A percentile compares a stretch with the other conserved stretches of the same genome.
Evolutionary conservation across 2,888 invertebrate genomes (phyloP).

Genomic region (Prosapia bicincta): DNA sequence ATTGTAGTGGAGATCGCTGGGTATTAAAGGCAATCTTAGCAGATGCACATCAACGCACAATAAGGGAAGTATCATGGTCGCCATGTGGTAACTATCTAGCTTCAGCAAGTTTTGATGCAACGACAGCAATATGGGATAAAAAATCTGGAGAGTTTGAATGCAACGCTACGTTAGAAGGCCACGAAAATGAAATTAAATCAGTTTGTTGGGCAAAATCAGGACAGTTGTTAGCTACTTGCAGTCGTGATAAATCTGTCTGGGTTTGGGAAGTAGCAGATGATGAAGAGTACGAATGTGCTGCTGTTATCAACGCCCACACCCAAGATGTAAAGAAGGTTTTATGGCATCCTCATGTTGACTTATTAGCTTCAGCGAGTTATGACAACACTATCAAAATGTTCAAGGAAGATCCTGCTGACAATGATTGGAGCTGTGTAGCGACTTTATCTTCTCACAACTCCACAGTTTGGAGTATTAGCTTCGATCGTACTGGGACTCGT

Average conservation of each 20-base stretch:
- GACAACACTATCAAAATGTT: slow-evolving; percentile 93
- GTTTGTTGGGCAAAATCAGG: slow-evolving; percentile 91
- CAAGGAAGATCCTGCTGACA: slow-evolving; percentile 80
- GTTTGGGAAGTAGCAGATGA: slow-evolving; percentile 95
- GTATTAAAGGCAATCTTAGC: slow-evolving; percentile 77
- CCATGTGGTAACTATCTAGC: slow-evolving; percentile 92
- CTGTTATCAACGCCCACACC: slow-evolving; percentile 89
- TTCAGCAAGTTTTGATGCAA: slow-evolving; percentile 95
- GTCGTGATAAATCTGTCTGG: slow-evolving; percentile 98
- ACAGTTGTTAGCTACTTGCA: slow-evolving; percentile 87
- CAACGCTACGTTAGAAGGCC: slow-evolving; percentile 93
- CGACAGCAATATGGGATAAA: slow-evolving; percentile 91
- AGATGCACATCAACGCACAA: slow-evolving; percentile 90
- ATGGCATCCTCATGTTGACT: slow-evolving; percentile 89
- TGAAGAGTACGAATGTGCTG: slow-evolving; percentile 95
- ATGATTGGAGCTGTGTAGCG: slow-evolving; percentile 81
- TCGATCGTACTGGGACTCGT: slow-evolving; percentile 73
- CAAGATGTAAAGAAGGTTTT: slow-evolving; percentile 94
- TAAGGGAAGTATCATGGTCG: slow-evolving; percentile 92
- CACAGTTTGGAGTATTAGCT: slow-evolving; percentile 93
- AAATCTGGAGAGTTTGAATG: slow-evolving; percentile 84
- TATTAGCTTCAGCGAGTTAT: slow-evolving; percentile 93
- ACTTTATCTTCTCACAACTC: slow-evolving; percentile 84
- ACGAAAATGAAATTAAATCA: slow-evolving; percentile 97
- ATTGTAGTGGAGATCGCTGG: slow-evolving; percentile 64